Percentiles rank a stretch among this genome's conserved stretches.
Evolutionary conservation across 1,140 invertebrate species (phyloP).

Genomic region (Papilio helenus): DNA sequence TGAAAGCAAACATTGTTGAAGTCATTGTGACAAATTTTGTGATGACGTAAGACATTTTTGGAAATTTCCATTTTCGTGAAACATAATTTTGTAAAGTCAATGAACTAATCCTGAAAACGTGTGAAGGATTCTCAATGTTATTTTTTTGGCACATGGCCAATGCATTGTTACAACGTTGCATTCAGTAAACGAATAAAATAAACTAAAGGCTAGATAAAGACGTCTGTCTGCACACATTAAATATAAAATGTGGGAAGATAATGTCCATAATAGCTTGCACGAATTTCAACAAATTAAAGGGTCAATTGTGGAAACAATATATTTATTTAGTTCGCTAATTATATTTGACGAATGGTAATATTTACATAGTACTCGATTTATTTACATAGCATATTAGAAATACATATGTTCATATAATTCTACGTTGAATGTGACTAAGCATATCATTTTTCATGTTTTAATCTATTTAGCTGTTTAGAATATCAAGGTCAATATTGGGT

Average conservation of each 20-base stretch:
- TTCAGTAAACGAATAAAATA: not conserved
- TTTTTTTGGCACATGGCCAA: not conserved
- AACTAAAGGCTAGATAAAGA: not conserved
- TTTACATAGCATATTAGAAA: not conserved
- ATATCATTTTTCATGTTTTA: not conserved
- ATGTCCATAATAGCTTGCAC: too few species aligned
- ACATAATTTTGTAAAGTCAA: not conserved
- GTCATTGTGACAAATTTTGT: not conserved
- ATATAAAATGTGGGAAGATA: too few species aligned
- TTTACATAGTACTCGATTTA: not conserved
- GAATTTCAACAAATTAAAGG: not conserved
- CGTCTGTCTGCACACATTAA: too few species aligned
- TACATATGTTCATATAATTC: not conserved
- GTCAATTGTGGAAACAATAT: not conserved
- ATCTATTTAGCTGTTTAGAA: not conserved
- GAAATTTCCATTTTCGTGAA: not conserved
- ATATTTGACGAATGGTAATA: not conserved
- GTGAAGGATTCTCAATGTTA: not conserved
- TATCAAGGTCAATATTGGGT: not conserved
- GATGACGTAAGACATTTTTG: not conserved
- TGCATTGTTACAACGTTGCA: not conserved
- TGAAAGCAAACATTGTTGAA: not conserved
- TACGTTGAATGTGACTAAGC: not conserved
- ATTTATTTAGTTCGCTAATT: not conserved
- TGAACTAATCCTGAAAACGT: constrained; percentile 1